phyloP scores from a whole-genome alignment of 2,888 invertebrate genomes.

The Thysanoteuthis rhombus region DNA sequence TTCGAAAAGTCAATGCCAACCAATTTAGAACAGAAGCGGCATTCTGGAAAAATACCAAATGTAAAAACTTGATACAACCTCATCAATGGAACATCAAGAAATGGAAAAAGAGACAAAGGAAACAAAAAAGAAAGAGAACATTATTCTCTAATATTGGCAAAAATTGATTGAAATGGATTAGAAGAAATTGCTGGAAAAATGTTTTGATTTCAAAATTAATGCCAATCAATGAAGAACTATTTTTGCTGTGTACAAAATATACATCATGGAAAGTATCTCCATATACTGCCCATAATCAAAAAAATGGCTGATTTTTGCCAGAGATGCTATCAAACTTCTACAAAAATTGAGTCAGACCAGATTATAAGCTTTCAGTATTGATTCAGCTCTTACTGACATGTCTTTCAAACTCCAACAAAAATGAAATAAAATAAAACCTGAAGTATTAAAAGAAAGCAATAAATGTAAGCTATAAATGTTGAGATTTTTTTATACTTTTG shows the following conservation, averaged over 20 bases:
- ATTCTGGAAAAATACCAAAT: background rate
- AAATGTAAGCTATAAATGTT: background rate
- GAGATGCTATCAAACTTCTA: background rate
- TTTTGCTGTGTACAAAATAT: background rate
- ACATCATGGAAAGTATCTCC: background rate
- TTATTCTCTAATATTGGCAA: background rate
- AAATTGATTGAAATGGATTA: background rate
- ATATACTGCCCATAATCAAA: background rate
- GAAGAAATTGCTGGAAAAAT: constrained; percentile 1
- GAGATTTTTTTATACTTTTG: background rate
- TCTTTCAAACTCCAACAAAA: background rate
- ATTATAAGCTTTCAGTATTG: background rate
- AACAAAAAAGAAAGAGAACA: background rate
- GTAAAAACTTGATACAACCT: constrained; percentile 12
- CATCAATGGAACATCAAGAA: background rate
- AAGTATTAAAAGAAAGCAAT: background rate
- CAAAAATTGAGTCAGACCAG: background rate
- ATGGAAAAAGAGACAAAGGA: background rate
- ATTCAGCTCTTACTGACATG: background rate
- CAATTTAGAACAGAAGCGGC: background rate
- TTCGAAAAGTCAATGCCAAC: background rate
- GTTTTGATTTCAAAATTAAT: background rate
- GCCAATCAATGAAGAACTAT: background rate
- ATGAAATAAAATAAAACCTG: background rate
- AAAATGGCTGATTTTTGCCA: background rate